Evolutionary conservation across 2,888 invertebrate genomes (phyloP), one percentile per base, ranked within the genome.

Genomic region (Smittia sp.): DNA sequence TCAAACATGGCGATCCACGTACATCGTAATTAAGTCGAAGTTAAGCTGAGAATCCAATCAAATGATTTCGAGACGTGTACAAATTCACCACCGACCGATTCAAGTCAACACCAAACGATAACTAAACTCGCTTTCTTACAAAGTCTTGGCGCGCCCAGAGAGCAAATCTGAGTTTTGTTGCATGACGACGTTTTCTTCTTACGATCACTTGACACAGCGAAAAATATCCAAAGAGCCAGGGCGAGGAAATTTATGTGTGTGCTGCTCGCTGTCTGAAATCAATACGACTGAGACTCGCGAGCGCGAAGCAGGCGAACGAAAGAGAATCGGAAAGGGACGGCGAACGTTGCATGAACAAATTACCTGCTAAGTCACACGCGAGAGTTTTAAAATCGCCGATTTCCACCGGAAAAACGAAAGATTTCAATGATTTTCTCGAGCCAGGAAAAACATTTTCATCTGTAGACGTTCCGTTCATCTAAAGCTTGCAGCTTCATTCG

Each of bases 91-190:
- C 72, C 72, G 24, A 72, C 58, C 52, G 22, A 20, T 9, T 24
- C 13, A 38, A 62, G 18, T 24, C 39, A 72, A 62, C 27, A 72
- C 72, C 38, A 58, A 62, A 25, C 72, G 46, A 39, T 39, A 62
- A 72, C 58, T 62, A 39, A 72, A 46, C 7, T 69, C 52, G 41
- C 20, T 72, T 54, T 72, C 72, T 72, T 72, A 72, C 72, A 72
- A 62, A 24, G 58, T 72, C 25, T 72, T 72, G 62, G 62, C 72
- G 62, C 72, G 72, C 72, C 72, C 72, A 15, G 72, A 72, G 72
- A 72, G 72, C 20, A 72, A 39, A 72, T 72, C 72, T 39, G 72
- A 72, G 32, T 72, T 72, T 72, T 58, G 72, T 38, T 62, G 72
- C 72, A 72, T 72, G 52, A 46, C 32, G 52, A 7, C 18, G 52